phyloP scores from a whole-genome alignment of 2,888 invertebrate genomes.

The Dinocampus coccinellae region DNA sequence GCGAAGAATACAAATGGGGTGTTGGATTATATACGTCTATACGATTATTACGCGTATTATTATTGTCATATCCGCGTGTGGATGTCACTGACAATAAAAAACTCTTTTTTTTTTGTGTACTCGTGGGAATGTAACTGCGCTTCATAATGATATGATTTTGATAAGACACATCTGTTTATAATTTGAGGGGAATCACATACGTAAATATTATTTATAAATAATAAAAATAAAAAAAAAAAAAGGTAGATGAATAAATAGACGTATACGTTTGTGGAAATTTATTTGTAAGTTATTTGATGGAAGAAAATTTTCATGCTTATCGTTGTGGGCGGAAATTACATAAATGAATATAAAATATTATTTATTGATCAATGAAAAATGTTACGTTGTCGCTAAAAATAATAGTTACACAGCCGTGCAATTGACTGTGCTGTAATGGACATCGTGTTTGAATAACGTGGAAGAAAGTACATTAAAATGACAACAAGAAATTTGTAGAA shows the following conservation, averaged over 20 bases:
- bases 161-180: slow-evolving; percentile 15
- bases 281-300: too few species aligned
- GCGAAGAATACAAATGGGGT: neutral
- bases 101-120: neutral
- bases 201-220: neutral
- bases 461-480: neutral
- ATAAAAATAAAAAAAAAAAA: neutral
- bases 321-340: neutral
- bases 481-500: neutral
- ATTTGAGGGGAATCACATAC: neutral
- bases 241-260: neutral
- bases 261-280: neutral
- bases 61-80: neutral
- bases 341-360: too few species aligned
- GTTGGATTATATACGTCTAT: neutral
- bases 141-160: neutral
- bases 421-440: slow-evolving; percentile 27
- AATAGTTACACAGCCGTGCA: slow-evolving; percentile 6
- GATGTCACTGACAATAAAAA: neutral
- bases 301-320: neutral
- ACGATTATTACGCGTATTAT: neutral
- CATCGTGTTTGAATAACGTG: neutral
- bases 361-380: too few species aligned
- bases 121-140: slow-evolving; percentile 20
- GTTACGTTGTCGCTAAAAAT: neutral